These are phyloP conservation scores for Ophonus ardosiacus DNA, from an alignment of 2,888 invertebrate genomes.

Conservation along the genomic window DNA sequence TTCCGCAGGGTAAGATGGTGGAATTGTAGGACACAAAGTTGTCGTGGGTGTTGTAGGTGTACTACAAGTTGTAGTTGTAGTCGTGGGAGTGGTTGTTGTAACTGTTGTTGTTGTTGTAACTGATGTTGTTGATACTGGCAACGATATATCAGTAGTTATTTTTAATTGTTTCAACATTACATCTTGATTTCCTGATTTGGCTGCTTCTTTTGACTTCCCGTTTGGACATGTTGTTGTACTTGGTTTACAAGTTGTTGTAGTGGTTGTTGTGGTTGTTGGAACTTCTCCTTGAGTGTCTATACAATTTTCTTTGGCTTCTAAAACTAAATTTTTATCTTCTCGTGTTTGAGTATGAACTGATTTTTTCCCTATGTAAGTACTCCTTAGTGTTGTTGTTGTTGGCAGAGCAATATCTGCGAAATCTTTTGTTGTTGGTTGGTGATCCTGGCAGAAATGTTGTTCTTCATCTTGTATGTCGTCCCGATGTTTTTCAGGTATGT, in stretches of 20 bases:
- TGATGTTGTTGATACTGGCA: not conserved
- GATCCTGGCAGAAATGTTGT: not conserved
- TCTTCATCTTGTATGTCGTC: constrained; percentile 36
- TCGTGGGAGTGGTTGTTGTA: constrained; percentile 14
- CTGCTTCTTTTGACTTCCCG: not conserved
- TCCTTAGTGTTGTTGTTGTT: not conserved
- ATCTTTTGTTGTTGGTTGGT: constrained; percentile 35
- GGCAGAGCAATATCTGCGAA: constrained; percentile 7
- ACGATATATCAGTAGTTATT: not conserved
- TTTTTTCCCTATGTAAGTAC: not conserved
- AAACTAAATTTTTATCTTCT: constrained; percentile 1
- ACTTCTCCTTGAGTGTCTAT: not conserved
- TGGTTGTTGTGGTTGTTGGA: not conserved
- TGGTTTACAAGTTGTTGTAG: not conserved
- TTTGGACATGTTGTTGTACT: not conserved
- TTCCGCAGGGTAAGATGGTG: not conserved
- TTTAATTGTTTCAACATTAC: not conserved
- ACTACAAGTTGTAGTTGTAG: not conserved
- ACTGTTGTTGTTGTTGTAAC: not conserved
- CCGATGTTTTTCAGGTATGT: constrained; percentile 65
- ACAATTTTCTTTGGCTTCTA: constrained; percentile 17
- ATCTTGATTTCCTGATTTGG: not conserved
- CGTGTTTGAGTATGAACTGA: constrained; percentile 40
- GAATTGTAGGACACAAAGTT: not conserved
- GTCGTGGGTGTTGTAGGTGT: constrained; percentile 25